A percentile compares a stretch with the other conserved stretches of the same genome.
Conservation (phyloP, 2,113 vertebrate genomes). For the Hyla sarda region DNA sequence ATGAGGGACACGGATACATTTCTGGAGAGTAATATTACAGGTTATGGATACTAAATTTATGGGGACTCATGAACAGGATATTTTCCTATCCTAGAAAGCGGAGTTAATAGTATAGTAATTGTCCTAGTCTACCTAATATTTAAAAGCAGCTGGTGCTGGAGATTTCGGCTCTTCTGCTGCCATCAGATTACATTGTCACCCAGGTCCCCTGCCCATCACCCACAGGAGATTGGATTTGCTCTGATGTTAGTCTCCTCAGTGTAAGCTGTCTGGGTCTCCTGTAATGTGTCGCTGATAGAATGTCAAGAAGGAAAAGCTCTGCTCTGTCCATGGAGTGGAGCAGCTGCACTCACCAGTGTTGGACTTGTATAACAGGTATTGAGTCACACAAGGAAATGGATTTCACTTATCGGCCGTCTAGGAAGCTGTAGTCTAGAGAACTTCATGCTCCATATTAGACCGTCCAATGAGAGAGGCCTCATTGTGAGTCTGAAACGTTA, state of each 20-base stretch:
- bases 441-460: too few species aligned
- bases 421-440: too few species aligned
- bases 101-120: too few species aligned
- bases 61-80: too few species aligned
- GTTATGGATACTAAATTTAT: too few species aligned
- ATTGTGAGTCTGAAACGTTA: too few species aligned
- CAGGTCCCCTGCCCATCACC: background rate
- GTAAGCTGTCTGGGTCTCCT: background rate
- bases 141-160: background rate
- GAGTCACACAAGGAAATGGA: background rate
- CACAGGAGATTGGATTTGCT: conserved; percentile 16
- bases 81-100: too few species aligned
- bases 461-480: too few species aligned
- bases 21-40: too few species aligned
- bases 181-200: background rate
- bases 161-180: background rate
- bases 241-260: conserved; percentile 18
- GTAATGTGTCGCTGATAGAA: conserved; percentile 8
- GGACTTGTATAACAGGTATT: background rate
- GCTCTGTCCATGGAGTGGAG: background rate
- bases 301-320: too few species aligned
- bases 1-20: too few species aligned
- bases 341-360: background rate
- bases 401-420: background rate
- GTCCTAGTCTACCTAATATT: too few species aligned